phyloP scores from a whole-genome alignment of 30 jellyfish, hydroid and myxozoan species.

The Aurelia aurita region DNA sequence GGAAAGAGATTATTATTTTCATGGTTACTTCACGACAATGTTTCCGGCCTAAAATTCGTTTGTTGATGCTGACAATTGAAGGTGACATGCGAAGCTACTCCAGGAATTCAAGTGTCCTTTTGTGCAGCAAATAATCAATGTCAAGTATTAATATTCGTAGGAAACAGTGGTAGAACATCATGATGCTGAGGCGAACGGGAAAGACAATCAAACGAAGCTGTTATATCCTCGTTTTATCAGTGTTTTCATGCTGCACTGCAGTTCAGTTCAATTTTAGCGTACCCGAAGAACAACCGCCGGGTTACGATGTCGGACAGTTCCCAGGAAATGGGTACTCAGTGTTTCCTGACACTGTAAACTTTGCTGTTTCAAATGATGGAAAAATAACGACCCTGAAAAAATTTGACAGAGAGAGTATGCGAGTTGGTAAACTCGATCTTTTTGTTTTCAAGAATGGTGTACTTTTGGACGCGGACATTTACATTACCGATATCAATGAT shows the following conservation, averaged over 20 bases:
- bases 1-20: too few relatives aligned
- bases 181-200: conserved; percentile 25
- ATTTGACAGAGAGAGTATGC: conserved; percentile 26
- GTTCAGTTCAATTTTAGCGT: conserved; percentile 50
- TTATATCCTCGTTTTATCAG: not conserved
- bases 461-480: conserved; percentile 8
- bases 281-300: conserved; percentile 79
- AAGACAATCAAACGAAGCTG: not conserved
- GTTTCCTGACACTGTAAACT: not conserved
- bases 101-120: conserved; percentile 20
- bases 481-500: conserved; percentile 78
- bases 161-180: not conserved
- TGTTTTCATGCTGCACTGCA: conserved; percentile 21
- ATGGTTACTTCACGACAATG: not conserved
- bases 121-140: conserved; percentile 1
- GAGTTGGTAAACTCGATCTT: not conserved
- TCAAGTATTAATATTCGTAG: not conserved
- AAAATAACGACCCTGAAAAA: conserved; percentile 8
- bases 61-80: not conserved
- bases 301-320: conserved; percentile 63
- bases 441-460: not conserved
- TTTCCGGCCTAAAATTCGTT: conserved; percentile 39
- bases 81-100: conserved; percentile 6
- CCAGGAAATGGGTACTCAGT: conserved; percentile 4
- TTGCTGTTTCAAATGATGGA: conserved; percentile 42